phyloP scores from a whole-genome alignment of 2,888 invertebrate species.

The Polietes domitor region DNA sequence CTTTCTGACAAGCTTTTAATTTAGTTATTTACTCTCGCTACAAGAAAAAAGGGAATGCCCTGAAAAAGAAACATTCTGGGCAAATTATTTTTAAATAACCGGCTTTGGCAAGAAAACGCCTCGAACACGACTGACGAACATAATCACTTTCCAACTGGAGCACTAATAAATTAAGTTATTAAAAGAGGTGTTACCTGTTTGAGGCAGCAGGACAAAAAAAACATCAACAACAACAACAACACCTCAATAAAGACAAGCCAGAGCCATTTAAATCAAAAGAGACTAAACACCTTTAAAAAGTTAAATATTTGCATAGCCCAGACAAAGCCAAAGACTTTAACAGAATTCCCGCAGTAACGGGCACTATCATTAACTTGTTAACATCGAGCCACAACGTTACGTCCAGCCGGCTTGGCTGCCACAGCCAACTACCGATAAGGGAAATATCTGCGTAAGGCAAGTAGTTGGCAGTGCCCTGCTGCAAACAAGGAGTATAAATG shows the following conservation, averaged over 20 bases:
- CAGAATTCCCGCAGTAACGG: slow-evolving; percentile 15
- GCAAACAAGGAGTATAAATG: neutral
- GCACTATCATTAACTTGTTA: slow-evolving; percentile 35
- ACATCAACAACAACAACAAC: neutral
- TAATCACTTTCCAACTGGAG: neutral
- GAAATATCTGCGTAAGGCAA: slow-evolving; percentile 48
- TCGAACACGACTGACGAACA: neutral
- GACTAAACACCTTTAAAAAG: slow-evolving; percentile 28
- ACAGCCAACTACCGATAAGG: neutral
- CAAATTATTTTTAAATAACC: too few relatives aligned
- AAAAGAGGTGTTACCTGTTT: slow-evolving; percentile 59
- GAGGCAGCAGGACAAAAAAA: too few relatives aligned
- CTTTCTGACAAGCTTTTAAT: too few relatives aligned
- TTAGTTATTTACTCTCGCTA: too few relatives aligned
- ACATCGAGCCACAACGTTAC: slow-evolving; percentile 10
- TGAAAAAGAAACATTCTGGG: too few relatives aligned
- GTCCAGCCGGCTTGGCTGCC: neutral
- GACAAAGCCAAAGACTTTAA: neutral
- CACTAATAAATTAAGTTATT: slow-evolving; percentile 67
- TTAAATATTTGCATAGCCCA: slow-evolving; percentile 53
- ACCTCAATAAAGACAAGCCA: neutral
- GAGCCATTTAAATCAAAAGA: neutral
- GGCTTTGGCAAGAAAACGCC: too few relatives aligned
- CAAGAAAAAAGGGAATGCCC: too few relatives aligned
- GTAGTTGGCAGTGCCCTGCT: slow-evolving; percentile 19